A percentile compares a stretch with the other conserved stretches of the same genome.
Evolutionary conservation across 2,888 invertebrate genomes (phyloP).

Genomic region (Troides oblongomaculatus): DNA sequence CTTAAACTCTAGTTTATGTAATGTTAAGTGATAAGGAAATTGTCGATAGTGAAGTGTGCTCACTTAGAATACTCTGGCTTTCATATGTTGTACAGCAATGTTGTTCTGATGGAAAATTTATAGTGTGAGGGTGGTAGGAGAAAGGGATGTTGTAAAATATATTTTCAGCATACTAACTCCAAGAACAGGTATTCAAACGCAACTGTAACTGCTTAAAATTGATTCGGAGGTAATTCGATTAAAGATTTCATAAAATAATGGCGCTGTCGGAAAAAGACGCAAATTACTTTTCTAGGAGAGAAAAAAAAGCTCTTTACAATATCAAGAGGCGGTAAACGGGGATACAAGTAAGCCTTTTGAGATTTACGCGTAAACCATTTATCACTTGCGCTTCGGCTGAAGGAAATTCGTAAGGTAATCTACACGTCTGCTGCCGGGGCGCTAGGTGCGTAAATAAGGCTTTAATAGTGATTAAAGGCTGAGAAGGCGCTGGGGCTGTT

Average conservation of each 20-base stretch:
- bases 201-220: too few relatives aligned
- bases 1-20: background rate
- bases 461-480: slow-evolving; percentile 10
- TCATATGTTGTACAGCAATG: background rate
- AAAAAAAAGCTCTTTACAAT: slow-evolving; percentile 13
- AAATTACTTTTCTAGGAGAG: slow-evolving; percentile 8
- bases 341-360: slow-evolving; percentile 20
- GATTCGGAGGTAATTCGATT: background rate
- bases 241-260: background rate
- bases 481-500: background rate
- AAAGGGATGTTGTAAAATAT: background rate
- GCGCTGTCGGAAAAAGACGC: background rate
- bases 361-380: slow-evolving; percentile 29
- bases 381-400: slow-evolving; percentile 30
- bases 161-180: background rate
- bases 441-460: slow-evolving; percentile 16
- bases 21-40: background rate
- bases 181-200: background rate
- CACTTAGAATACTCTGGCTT: background rate
- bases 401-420: slow-evolving; percentile 26
- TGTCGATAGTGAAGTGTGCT: background rate
- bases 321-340: slow-evolving; percentile 17
- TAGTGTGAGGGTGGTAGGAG: background rate
- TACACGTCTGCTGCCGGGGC: slow-evolving; percentile 11
- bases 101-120: background rate